Percentiles rank a stretch among this genome's conserved stretches.
phyloP scores from a whole-genome alignment of 2,888 invertebrate genomes.

The Acronicta alni region DNA sequence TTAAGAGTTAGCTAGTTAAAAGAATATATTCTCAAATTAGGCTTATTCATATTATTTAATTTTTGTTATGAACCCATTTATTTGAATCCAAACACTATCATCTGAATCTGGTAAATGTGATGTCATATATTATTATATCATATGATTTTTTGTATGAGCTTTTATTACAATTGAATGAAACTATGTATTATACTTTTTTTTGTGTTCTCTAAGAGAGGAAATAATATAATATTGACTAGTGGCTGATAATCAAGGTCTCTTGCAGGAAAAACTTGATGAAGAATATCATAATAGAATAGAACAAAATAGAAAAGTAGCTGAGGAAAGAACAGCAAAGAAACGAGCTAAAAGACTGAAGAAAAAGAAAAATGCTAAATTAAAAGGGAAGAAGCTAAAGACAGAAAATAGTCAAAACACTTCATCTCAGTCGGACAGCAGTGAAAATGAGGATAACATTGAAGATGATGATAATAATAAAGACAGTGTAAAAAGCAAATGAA shows the following conservation, averaged over 20 bases:
- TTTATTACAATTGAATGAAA: too few relatives aligned
- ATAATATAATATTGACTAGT: too few relatives aligned
- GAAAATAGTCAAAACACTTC: conserved; percentile 63
- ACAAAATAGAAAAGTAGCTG: conserved; percentile 92
- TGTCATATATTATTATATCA: too few relatives aligned
- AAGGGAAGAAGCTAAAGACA: conserved; percentile 79
- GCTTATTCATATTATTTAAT: too few relatives aligned
- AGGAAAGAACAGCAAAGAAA: conserved; percentile 96
- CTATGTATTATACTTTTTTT: too few relatives aligned
- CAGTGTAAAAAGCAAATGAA: conserved; percentile 33
- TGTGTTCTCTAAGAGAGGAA: too few relatives aligned
- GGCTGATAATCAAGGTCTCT: not conserved
- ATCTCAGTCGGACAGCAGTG: conserved; percentile 75
- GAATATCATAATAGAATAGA: conserved; percentile 95
- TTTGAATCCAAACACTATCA: too few relatives aligned
- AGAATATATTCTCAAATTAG: too few relatives aligned
- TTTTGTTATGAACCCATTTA: too few relatives aligned
- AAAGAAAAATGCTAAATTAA: conserved; percentile 87
- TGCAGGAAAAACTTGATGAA: conserved; percentile 94
- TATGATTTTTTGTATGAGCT: too few relatives aligned
- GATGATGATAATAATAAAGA: conserved; percentile 51
- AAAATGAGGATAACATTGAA: conserved; percentile 53
- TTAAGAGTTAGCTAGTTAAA: too few relatives aligned
- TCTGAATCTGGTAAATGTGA: too few relatives aligned
- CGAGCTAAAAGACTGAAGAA: conserved; percentile 95